A percentile compares a stretch with the other conserved stretches of the same genome.
Conservation (phyloP, 2,113 vertebrate species). For the Plotosus lineatus region DNA sequence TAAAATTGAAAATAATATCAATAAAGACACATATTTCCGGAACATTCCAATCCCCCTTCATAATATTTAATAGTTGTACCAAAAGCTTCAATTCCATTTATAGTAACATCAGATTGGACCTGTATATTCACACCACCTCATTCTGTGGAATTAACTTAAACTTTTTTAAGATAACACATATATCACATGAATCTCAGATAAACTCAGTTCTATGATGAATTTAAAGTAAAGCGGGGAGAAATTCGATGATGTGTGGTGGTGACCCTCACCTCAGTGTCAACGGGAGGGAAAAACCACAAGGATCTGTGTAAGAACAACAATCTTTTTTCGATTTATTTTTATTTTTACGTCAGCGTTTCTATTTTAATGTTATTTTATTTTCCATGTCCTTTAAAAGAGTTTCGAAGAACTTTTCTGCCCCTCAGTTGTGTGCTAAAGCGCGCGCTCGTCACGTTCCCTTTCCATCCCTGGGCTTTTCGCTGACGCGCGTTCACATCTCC, state of each 20-base stretch:
- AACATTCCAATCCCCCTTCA: slow-evolving; percentile 51
- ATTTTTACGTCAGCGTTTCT: not conserved
- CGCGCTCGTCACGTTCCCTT: slow-evolving; percentile 45
- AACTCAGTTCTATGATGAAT: not conserved
- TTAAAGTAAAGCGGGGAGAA: slow-evolving; percentile 36
- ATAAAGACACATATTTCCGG: not conserved
- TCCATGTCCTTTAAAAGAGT: slow-evolving; percentile 51
- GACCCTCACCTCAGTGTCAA: not conserved
- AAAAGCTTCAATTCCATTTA: slow-evolving; percentile 77
- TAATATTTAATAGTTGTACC: slow-evolving; percentile 61
- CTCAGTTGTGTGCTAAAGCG: slow-evolving; percentile 59
- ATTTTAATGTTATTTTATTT: not conserved
- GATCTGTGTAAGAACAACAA: no score
- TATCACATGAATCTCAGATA: no score
- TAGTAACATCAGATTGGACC: slow-evolving; percentile 74
- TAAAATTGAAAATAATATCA: not conserved
- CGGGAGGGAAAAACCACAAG: not conserved
- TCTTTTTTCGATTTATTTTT: not conserved
- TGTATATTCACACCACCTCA: slow-evolving; percentile 55
- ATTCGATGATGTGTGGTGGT: not conserved
- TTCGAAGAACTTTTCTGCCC: slow-evolving; percentile 59
- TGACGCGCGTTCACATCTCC: slow-evolving; percentile 40
- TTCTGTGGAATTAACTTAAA: no score
- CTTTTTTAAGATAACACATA: no score
- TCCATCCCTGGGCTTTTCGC: slow-evolving; percentile 12